phyloP scores from a whole-genome alignment of 37 sponge, comb jelly and placozoan genomes.

The Beroe forskalii region DNA sequence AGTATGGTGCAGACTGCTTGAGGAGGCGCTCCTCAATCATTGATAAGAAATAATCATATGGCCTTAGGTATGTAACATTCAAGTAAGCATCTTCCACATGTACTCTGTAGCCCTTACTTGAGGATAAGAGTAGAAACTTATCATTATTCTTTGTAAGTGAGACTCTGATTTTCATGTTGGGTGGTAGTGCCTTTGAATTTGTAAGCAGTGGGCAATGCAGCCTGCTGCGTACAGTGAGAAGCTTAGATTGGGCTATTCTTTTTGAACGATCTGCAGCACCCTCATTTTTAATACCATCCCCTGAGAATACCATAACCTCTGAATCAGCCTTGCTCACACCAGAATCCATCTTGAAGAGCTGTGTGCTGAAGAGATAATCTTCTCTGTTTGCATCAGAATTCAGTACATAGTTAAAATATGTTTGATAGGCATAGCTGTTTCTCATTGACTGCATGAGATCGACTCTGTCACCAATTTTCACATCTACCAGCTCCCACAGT shows the following conservation, averaged over 20 bases:
- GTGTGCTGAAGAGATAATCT: constrained; percentile 14
- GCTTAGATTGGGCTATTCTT: neutral
- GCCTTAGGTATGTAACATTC: neutral
- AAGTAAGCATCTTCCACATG: neutral
- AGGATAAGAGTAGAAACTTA: neutral
- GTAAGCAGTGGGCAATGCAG: constrained; percentile 1
- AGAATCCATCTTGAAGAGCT: constrained; percentile 11
- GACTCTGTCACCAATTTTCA: neutral
- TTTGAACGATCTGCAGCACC: constrained; percentile 1
- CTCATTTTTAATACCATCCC: neutral
- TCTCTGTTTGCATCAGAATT: neutral
- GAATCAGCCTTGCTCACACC: neutral
- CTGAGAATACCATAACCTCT: neutral
- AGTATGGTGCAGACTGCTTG: constrained; percentile 10
- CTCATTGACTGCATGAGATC: constrained; percentile 12
- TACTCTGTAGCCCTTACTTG: neutral
- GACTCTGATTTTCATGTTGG: neutral
- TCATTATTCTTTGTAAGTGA: constrained; percentile 20
- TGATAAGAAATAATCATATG: neutral
- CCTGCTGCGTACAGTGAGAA: neutral
- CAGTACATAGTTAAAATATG: neutral
- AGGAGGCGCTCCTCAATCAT: neutral
- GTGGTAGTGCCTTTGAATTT: constrained; percentile 9
- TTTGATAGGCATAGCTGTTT: constrained; percentile 19
- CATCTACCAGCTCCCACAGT: constrained; percentile 12